Base-by-base conservation (phyloP, 64 coral and sea anemone species). In the Exaiptasia diaphana region DNA sequence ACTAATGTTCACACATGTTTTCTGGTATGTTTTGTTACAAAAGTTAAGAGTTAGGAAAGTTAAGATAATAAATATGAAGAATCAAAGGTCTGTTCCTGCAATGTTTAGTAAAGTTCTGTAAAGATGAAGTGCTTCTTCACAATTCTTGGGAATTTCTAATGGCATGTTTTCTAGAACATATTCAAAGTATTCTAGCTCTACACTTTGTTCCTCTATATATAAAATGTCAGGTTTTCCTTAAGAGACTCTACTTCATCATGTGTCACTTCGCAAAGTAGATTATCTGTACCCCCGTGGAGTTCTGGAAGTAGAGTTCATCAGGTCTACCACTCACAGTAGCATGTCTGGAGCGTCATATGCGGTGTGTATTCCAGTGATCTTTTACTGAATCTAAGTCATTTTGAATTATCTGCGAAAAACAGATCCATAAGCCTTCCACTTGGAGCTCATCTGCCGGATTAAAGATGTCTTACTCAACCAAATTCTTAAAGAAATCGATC, bases 111-210 rank as follows among this genome's bases (percentile, higher is more conserved):
- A 82, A 76, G 23, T 5, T 76, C 82, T 52, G 88, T 93, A 93
- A 53, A 93, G 90, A n/a, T 36, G 38, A 38, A 92, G 83, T 76
- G 63, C 90, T 43, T 87, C 53, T 68, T 87, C 84, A 87, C 49
- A 43, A 35, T 56, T 87, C 34, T 49, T 81, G 70, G 90, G 83
- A 22, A 70, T 40, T 24, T 87, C 44, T 61, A 88, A 71, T 50
- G 68, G 69, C 25, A 78, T 87, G 68, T 75, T 93, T 58, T 83
- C 77, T 21, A 87, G 63, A 40, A 88, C 90, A 93, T 87, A 88
- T 87, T 82, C 84, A 65, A 87, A 93, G 90, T 93, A 93, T 39
- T 77, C 83, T 83, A 78, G 83, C 39, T 88, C 14, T 32, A 67
- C 54, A 64, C 24, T 82, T 71, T 93, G 8, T 50, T 87, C 84